phyloP scores from a whole-genome alignment of 2,797 vertebrate species.

The Tragelaphus oryx region DNA sequence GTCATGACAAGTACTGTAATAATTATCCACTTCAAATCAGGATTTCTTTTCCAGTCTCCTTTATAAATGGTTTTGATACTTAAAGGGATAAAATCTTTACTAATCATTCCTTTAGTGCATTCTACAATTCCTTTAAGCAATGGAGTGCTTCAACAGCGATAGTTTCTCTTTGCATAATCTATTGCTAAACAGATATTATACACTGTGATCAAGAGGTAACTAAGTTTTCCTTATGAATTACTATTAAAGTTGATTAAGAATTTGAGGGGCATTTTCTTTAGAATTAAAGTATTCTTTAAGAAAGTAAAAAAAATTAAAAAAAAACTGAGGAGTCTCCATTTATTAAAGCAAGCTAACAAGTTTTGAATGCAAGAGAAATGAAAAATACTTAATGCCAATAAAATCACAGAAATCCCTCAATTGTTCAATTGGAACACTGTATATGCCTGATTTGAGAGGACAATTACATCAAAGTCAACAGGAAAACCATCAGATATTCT shows the following conservation, averaged over 20 bases:
- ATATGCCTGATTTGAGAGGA: not conserved
- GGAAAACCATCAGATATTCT: not conserved
- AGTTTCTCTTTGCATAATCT: not conserved
- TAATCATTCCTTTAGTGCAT: not conserved
- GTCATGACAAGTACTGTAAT: not conserved
- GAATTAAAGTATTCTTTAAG: not conserved
- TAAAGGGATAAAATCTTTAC: not conserved
- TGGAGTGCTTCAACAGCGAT: not conserved
- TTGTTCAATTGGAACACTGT: not conserved
- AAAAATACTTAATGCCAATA: not conserved
- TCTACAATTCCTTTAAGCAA: not conserved
- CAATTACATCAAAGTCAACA: not conserved
- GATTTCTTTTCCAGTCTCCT: not conserved
- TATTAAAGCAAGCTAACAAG: not conserved
- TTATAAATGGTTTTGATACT: not conserved
- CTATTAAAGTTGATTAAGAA: not conserved
- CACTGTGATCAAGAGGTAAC: not conserved
- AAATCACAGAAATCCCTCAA: not conserved
- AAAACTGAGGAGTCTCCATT: not conserved
- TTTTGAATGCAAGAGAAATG: conserved; percentile 20
- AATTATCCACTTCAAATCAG: not conserved
- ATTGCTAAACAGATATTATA: not conserved
- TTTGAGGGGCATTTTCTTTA: not conserved
- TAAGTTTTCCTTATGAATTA: not conserved
- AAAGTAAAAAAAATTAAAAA: not conserved